Base-by-base conservation (phyloP, 2,113 vertebrate species). In the Plestiodon gilberti region DNA sequence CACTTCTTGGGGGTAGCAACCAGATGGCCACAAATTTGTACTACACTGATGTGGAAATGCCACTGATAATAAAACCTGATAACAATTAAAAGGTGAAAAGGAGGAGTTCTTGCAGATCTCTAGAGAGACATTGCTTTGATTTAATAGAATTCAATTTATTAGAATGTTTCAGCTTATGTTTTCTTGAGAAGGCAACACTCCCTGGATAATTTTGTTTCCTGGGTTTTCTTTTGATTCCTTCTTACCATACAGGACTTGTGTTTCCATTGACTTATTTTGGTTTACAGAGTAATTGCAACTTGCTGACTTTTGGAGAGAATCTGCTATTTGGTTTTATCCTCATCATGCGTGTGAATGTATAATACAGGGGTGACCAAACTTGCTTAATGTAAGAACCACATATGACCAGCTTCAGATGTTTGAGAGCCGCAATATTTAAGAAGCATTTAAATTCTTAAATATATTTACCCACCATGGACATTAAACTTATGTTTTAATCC, bases 1-100 rank as follows among this genome's bases (percentile, higher is more conserved):
- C 0, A 25, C 1, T n/a, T 30, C 18, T 11, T 1, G 61, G 0
- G 18, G 14, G 5, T 48, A 35, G n/a, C 35, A 67, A 23, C 1
- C 23, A 20, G 20, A 70, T 22, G 3, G 28, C 0, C 33, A 2
- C 13, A 35, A 25, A 61, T 48, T 20, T 64, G 11, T 10, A 57
- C 3, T 61, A 61, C 25, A 8, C 33, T n/a, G 57, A 40, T 23
- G 55, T 40, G 48, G 65, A 23, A 76, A 48, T 52, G 28, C 70
- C 28, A 20, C 6, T 40, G 10, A 59, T 70, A 57, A n/a, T 70
- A 82, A 82, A 82, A 71, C 11, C 43, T 17, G 6, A 71, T 38
- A 35, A 17, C 33, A 59, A 61, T 22, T 25, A 57, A 82, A 57
- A 52, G 15, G 23, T 38, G 64, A 22, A 82, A 69, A 80, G 55